Evolutionary conservation across 2,113 vertebrate genomes (phyloP), one percentile per base, ranked within the genome.

Genomic region (Bubo blakistoni): DNA sequence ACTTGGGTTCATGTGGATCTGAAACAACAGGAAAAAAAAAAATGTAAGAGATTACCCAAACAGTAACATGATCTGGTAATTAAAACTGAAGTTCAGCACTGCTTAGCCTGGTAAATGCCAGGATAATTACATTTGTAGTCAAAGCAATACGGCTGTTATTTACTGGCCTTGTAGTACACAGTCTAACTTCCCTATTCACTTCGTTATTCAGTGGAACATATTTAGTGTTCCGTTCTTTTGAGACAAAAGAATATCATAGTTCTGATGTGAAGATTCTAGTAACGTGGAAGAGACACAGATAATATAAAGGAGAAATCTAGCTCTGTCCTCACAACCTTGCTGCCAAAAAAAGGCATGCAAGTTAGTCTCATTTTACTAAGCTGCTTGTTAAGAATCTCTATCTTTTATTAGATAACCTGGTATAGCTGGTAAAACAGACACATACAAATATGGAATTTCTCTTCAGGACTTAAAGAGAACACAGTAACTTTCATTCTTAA

Each of bases 1-100:
- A 95, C 98, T 99, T 12, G 99, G 99, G 96, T 98, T 99, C 86
- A 99, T 98, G 69, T 99, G 98, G 96, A 99, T 95, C 99, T 99
- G 97, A 27, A 91, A 70, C 5, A 27, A 57, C 1, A 52, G 38
- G 5, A 4, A 27, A 51, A 4, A 10, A 3, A 15, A 20, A 27
- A 7, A 25, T 1, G 0, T 13, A 11, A 18, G 16, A 25, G 62
- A 74, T 46, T 24, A 14, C 5, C 36, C 46, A n/a, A 24, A 34
- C 2, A 21, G 32, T 10, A 79, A 54, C 10, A 4, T 0, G 4
- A 69, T 3, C 25, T 19, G 63, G 38, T 54, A 72, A 32, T 22
- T 49, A 27, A 29, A 40, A 27, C 19, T 19, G 19, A 66, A 79
- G 51, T 4, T 59, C 62, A 54, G 29, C 38, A 22, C 19, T 8